Evolutionary conservation across 2,797 vertebrate species (phyloP).

Genomic region (Pseudochromis fuscus): DNA sequence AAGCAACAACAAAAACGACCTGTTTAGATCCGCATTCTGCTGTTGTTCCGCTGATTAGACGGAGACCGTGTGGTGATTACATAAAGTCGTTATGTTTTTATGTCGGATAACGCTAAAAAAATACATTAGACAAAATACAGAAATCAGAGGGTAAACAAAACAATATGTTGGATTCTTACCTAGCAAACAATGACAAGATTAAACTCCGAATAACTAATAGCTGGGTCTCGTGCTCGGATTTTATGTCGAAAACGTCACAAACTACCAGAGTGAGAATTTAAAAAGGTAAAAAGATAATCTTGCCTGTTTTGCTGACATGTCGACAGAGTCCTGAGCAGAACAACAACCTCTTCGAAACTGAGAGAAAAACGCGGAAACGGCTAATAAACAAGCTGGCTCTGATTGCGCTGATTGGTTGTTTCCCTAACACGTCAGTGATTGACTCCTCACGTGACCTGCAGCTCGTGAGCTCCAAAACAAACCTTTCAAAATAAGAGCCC

Average conservation of each 20-base stretch:
- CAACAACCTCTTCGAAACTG: not conserved
- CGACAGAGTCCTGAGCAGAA: not conserved
- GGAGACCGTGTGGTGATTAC: rapidly evolving
- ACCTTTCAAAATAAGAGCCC: constrained; percentile 27
- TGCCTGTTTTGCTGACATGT: constrained; percentile 44
- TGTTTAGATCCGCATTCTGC: not conserved
- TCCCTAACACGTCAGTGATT: constrained; percentile 17
- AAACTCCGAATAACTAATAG: not conserved
- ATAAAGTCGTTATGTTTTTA: rapidly evolving
- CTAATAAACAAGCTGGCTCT: constrained; percentile 11
- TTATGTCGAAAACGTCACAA: not conserved
- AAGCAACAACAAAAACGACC: constrained; percentile 2
- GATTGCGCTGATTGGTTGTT: constrained; percentile 49
- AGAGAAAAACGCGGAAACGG: not conserved
- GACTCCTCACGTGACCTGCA: constrained; percentile 27
- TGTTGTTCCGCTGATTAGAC: not conserved
- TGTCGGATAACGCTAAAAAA: not conserved
- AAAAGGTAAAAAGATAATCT: not conserved
- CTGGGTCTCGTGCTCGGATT: not conserved
- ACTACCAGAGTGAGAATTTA: rapidly evolving
- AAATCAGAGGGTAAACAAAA: not conserved
- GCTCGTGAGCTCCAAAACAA: not conserved
- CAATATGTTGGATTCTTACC: not conserved
- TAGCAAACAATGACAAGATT: not conserved
- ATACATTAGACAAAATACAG: not conserved